phyloP scores from a whole-genome alignment of 1,140 invertebrate genomes.

The Lasioglossum baleicum region DNA sequence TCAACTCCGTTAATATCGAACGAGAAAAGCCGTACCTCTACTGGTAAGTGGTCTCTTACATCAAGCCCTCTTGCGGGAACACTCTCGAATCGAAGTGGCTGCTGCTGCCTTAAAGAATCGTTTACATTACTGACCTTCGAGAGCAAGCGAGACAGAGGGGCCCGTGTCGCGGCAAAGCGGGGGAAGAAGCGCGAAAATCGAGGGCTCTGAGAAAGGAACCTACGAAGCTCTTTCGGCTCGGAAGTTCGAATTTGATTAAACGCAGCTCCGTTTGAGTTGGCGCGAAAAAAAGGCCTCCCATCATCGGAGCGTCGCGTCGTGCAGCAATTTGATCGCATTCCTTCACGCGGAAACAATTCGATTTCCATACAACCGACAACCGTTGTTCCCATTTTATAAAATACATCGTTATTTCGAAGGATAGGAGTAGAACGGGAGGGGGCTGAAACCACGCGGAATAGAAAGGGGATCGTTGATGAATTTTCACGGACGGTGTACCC shows the following conservation, averaged over 20 bases:
- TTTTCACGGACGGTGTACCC: too few relatives aligned
- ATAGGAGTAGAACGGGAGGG: neutral
- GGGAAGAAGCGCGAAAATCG: too few relatives aligned
- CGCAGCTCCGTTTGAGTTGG: constrained; percentile 13
- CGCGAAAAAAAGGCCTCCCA: constrained; percentile 1
- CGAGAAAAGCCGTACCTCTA: constrained; percentile 99
- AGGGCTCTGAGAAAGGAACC: too few relatives aligned
- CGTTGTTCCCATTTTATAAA: constrained; percentile 24
- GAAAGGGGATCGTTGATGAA: too few relatives aligned
- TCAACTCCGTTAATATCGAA: constrained; percentile 99
- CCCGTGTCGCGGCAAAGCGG: too few relatives aligned
- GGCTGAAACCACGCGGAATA: too few relatives aligned
- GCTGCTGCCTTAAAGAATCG: constrained; percentile 47
- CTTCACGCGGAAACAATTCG: constrained; percentile 37
- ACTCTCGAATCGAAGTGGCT: constrained; percentile 47
- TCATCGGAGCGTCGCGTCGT: neutral
- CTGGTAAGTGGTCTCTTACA: constrained; percentile 86
- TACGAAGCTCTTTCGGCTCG: too few relatives aligned
- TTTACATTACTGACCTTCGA: constrained; percentile 24
- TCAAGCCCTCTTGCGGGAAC: constrained; percentile 55
- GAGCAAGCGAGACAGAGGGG: too few relatives aligned
- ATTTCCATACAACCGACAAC: constrained; percentile 25
- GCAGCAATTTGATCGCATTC: constrained; percentile 37
- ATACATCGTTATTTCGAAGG: neutral
- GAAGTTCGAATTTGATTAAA: constrained; percentile 23